Evolutionary conservation across 2,888 invertebrate genomes (phyloP), one percentile per base, ranked within the genome.

Genomic region (Odontothrips loti): DNA sequence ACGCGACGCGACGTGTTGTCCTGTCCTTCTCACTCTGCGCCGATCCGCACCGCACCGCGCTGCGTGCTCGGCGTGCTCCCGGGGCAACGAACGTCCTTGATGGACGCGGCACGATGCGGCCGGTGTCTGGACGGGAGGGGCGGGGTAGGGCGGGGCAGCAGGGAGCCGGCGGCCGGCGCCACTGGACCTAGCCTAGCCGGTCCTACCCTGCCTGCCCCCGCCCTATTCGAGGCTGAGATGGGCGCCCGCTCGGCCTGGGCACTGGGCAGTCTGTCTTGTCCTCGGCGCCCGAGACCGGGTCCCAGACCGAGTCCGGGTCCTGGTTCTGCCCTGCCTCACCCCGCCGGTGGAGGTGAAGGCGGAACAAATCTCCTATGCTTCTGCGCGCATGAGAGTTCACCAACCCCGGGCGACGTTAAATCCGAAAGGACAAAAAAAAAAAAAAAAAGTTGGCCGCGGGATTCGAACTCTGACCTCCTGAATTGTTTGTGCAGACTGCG

Each of bases 41-140:
- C 34, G 34, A 2, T 4, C 34, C 34, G 34, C 34, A 43, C 2
- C 34, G 34, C 34, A 43, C 34, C n/a, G n/a, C n/a, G n/a, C n/a
- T n/a, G n/a, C n/a, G n/a, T n/a, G n/a, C n/a, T n/a, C n/a, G n/a
- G n/a, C n/a, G n/a, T n/a, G 34, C 3, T 43, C 34, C 34, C 34
- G 58, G 58, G 17, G 58, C 79, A 43, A 58, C 79, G 78, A 75
- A 75, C 68, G 68, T 23, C 68, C 68, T 75, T 75, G 68, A 27
- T 27, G 20, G 58, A 20, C 20, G 8, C 43, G 79, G 79, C 79
- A 79, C n/a, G 79, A 23, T 6, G n/a, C 79, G 17, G 43, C 43
- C 34, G 29, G 3, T 12, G 79, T n/a, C n/a, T n/a, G 1, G 34
- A 78, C 34, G 27, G 27, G 78, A 27, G 34, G 78, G 11, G 27